Base-by-base conservation (phyloP, 2,113 vertebrate genomes). In the Poeciliopsis turrubarensis region DNA sequence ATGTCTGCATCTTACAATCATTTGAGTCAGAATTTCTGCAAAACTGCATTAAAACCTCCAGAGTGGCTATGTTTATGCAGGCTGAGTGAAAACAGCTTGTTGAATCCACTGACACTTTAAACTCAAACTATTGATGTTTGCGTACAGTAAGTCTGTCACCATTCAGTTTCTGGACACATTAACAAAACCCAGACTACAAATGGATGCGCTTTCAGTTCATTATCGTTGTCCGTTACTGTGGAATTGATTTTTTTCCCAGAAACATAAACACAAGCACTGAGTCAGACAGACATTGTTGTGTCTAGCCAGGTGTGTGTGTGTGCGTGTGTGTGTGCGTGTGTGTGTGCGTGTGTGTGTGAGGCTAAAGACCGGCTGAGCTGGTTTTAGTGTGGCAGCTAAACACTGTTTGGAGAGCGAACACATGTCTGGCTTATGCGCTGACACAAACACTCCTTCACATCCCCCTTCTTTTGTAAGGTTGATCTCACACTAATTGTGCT, bases 221-320 rank as follows among this genome's bases (percentile, higher is more conserved):
- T 51, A 75, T 29, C 65, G 51, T 74, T 70, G 68, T 78, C 74
- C 62, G 70, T 79, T 61, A 29, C 65, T 71, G 74, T 81, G 47
- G 67, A 82, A 80, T 47, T 68, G 81, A 86, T 70, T 82, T 70
- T 60, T 17, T 60, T 27, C 26, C 22, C 76, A 61, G 27, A 39
- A 79, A 66, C 63, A 63, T 73, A 76, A 72, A 66, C 63, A 65
- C 73, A 76, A 69, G 60, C 66, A 61, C 70, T 64, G 37, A 51
- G 63, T 75, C 73, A 86, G 74, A 74, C 71, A 68, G 25, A 84
- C 85, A 77, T 77, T 89, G 83, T 87, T 85, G 75, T 87, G 87
- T 85, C 78, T 89, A 73, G 80, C 79, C 79, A 82, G 68, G 80
- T 83, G 87, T 79, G 68, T 83, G 75, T 75, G 60, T 65, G 67